These are phyloP conservation scores for Corythoichthys haematopterus DNA, from an alignment of 2,113 vertebrate species.

Conservation along the genomic window DNA sequence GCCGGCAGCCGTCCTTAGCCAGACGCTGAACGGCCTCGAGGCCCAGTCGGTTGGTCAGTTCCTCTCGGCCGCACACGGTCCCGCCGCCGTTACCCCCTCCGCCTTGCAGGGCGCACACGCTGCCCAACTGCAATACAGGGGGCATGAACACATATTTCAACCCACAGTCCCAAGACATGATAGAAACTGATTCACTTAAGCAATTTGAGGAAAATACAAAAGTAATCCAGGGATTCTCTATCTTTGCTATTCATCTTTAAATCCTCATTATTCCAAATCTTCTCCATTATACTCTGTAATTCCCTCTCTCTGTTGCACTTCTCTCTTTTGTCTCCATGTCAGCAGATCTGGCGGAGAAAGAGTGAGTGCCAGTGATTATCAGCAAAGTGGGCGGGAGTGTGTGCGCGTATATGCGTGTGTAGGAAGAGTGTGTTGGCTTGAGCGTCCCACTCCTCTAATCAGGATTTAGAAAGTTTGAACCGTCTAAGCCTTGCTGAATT, in stretches of 20 bases:
- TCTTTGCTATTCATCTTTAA: conserved; percentile 21
- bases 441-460: conserved; percentile 36
- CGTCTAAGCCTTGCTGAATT: background rate
- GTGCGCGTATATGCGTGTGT: conserved; percentile 10
- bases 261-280: conserved; percentile 17
- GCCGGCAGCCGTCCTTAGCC: conserved; percentile 86
- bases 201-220: conserved; percentile 29
- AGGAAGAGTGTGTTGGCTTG: conserved; percentile 25
- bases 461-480: conserved; percentile 16
- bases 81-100: conserved; percentile 27
- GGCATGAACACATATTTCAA: conserved; percentile 91
- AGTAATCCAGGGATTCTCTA: conserved; percentile 25
- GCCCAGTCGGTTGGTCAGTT: conserved; percentile 75
- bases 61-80: conserved; percentile 83
- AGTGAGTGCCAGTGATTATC: conserved; percentile 59
- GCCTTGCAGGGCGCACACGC: conserved; percentile 81
- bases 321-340: conserved; percentile 46
- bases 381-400: conserved; percentile 59
- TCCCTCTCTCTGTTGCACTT: conserved; percentile 45
- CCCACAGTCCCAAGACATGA: conserved; percentile 94
- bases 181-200: conserved; percentile 23
- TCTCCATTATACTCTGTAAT: conserved; percentile 29
- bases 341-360: conserved; percentile 44
- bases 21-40: conserved; percentile 90
- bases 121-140: conserved; percentile 86